Evolutionary conservation across 2,113 vertebrate genomes (phyloP).

Genomic region (Machaerirhynchus nigripectus): DNA sequence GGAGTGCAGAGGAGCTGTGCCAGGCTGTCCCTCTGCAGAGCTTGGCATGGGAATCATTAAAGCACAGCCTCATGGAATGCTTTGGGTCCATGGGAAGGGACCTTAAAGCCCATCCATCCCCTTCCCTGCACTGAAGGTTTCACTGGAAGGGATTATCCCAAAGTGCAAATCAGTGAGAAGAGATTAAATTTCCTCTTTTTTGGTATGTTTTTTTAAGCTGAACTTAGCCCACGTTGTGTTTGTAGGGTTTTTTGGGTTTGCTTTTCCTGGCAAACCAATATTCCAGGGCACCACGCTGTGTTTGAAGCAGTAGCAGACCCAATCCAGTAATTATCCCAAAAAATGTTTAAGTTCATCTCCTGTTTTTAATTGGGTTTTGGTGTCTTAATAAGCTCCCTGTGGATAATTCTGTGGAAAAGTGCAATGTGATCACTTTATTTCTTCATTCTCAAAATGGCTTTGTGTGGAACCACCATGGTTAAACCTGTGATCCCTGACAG

Average conservation of each 20-base stretch:
- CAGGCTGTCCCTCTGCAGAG: not conserved
- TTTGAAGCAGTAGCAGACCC: not conserved
- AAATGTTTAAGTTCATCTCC: not conserved
- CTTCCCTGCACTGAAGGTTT: not conserved
- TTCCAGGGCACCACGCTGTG: not conserved
- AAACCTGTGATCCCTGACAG: not conserved
- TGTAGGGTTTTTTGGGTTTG: not conserved
- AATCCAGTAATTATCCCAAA: not conserved
- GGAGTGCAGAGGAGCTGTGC: not conserved
- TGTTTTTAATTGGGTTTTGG: not conserved
- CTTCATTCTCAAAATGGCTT: not conserved
- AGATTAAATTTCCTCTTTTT: not conserved
- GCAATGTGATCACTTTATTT: not conserved
- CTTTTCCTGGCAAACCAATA: not conserved
- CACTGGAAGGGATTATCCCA: not conserved
- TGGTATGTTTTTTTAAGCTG: not conserved
- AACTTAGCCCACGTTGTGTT: not conserved
- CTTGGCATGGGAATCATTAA: not conserved
- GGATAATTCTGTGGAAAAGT: not conserved
- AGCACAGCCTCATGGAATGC: not conserved
- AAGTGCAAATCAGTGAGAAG: not conserved
- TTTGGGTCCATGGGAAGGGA: not conserved
- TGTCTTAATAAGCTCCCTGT: not conserved
- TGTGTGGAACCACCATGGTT: rapidly evolving
- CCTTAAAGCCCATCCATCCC: not conserved